Percentiles rank a stretch among this genome's conserved stretches.
Evolutionary conservation across 2,113 vertebrate genomes (phyloP).

Genomic region (Gobius niger): DNA sequence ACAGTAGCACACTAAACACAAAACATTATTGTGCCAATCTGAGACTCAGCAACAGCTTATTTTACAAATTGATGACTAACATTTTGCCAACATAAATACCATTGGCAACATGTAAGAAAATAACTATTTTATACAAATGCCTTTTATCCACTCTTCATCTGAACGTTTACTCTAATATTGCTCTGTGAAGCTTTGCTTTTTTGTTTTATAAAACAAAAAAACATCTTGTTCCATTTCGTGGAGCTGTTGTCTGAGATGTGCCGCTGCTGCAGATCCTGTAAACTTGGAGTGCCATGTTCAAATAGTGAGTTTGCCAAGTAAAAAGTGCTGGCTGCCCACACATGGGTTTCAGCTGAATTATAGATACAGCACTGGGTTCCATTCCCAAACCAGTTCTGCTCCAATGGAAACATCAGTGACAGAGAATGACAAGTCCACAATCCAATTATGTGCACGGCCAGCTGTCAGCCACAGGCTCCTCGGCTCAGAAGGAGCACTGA

Average conservation of each 20-base stretch:
- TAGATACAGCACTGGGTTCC: slow-evolving; percentile 46
- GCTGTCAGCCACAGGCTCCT: slow-evolving; percentile 43
- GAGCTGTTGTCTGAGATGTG: slow-evolving; percentile 23
- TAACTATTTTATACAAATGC: no score
- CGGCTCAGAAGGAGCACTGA: slow-evolving; percentile 22
- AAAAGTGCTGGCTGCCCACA: slow-evolving; percentile 57
- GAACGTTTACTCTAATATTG: background rate
- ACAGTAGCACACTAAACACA: no score
- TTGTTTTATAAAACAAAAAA: background rate
- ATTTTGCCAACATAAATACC: no score
- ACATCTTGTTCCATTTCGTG: slow-evolving; percentile 17
- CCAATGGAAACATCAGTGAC: slow-evolving; percentile 50
- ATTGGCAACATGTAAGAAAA: background rate
- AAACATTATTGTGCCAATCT: no score
- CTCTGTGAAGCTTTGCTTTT: slow-evolving; percentile 10
- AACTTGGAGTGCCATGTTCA: slow-evolving; percentile 23
- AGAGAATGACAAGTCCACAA: slow-evolving; percentile 48
- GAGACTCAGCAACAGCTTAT: no score
- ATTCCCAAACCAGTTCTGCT: slow-evolving; percentile 46
- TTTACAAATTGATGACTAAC: no score
- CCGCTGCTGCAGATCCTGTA: background rate
- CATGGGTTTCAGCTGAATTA: slow-evolving; percentile 56
- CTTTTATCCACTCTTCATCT: background rate
- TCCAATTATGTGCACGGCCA: slow-evolving; percentile 54
- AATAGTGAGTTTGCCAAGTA: slow-evolving; percentile 42